Percentiles rank a stretch among this genome's conserved stretches.
Conservation (phyloP, 1,140 invertebrate genomes). For the Augochlora pura region DNA sequence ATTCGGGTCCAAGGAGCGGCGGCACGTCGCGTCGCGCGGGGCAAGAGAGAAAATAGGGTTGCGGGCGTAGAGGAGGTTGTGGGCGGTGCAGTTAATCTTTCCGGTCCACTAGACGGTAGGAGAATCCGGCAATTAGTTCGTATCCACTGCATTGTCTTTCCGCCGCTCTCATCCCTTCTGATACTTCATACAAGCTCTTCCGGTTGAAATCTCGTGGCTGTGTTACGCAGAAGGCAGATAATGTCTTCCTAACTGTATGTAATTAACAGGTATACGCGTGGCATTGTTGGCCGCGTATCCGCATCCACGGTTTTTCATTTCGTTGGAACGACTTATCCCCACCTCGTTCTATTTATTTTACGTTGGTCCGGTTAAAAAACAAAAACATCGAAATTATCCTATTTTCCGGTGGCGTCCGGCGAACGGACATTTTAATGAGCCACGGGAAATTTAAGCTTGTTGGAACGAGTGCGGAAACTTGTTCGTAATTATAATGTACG, state of each 20-base stretch:
- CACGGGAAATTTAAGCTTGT: not conserved
- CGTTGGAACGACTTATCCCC: not conserved
- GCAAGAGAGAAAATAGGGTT: slow-evolving; percentile 45
- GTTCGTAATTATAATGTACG: not conserved
- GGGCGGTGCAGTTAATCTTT: slow-evolving; percentile 73
- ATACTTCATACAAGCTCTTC: slow-evolving; percentile 61
- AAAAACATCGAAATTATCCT: not conserved
- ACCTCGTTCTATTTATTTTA: not conserved
- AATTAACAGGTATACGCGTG: slow-evolving; percentile 56
- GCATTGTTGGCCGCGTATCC: not conserved
- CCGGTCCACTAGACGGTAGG: slow-evolving; percentile 73
- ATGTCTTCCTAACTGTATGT: slow-evolving; percentile 54
- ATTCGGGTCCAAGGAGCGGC: slow-evolving; percentile 1
- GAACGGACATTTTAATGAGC: not conserved
- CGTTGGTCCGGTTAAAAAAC: not conserved
- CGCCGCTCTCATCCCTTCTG: slow-evolving; percentile 53
- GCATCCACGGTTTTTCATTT: not conserved
- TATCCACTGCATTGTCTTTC: slow-evolving; percentile 73
- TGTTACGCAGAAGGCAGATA: slow-evolving; percentile 52
- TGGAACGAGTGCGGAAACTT: not conserved
- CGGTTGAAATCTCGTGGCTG: slow-evolving; percentile 51
- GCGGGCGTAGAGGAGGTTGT: slow-evolving; percentile 38
- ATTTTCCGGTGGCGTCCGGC: no score
- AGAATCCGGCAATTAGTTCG: slow-evolving; percentile 78
- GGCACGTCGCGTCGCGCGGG: not conserved